Percentiles rank a stretch among this genome's conserved stretches.
phyloP scores from a whole-genome alignment of 92 coral and sea anemone species.

The Blastomussa wellsi region DNA sequence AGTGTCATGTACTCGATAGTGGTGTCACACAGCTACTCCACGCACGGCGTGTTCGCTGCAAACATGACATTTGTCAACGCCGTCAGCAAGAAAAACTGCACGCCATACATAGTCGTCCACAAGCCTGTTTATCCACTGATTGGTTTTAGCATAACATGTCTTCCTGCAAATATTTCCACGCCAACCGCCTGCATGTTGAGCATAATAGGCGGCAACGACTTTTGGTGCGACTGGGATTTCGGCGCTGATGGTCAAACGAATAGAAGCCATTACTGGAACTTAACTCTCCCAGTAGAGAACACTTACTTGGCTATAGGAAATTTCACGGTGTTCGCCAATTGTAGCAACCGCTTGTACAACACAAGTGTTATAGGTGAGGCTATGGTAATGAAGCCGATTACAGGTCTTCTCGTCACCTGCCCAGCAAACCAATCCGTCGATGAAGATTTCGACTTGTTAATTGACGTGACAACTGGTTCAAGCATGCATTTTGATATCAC shows the following conservation, averaged over 20 bases:
- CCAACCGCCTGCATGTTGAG: conserved; percentile 62
- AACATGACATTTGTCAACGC: conserved; percentile 70
- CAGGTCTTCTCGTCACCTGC: conserved; percentile 31
- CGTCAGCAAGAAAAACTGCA: conserved; percentile 61
- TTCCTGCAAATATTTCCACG: conserved; percentile 49
- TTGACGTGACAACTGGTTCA: conserved; percentile 60
- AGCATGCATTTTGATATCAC: conserved; percentile 63
- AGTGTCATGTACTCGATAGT: background rate
- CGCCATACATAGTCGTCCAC: conserved; percentile 58
- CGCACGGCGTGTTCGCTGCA: conserved; percentile 46
- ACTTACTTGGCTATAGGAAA: conserved; percentile 47
- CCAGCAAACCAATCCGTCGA: conserved; percentile 60
- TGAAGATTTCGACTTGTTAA: conserved; percentile 31
- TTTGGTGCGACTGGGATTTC: conserved; percentile 78
- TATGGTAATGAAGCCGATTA: conserved; percentile 68
- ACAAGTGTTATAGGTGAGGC: conserved; percentile 37
- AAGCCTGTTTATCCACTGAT: conserved; percentile 74
- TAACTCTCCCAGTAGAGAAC: conserved; percentile 51
- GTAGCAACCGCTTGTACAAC: conserved; percentile 77
- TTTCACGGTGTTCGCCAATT: conserved; percentile 53
- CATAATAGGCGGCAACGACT: conserved; percentile 74
- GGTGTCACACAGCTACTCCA: conserved; percentile 39
- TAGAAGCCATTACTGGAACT: conserved; percentile 52
- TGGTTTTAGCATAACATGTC: conserved; percentile 54
- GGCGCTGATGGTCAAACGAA: conserved; percentile 49